Evolutionary conservation across 2,797 vertebrate species (phyloP), one percentile per base, ranked within the genome.

Genomic region (Arrhamphus sclerolepis): DNA sequence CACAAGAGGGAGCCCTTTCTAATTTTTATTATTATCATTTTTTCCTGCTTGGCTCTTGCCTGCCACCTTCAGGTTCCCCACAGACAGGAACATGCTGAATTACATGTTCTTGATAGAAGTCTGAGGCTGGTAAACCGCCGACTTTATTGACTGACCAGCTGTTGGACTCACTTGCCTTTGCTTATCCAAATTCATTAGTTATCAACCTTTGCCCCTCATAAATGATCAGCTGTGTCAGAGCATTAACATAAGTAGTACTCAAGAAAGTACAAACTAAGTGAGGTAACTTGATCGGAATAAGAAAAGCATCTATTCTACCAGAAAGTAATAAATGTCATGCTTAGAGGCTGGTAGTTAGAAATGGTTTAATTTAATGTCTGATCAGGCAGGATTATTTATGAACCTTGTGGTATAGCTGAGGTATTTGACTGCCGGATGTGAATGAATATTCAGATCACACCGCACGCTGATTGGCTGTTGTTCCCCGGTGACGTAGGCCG

Each of bases 391-490:
- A 54, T 28, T 14, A 46, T 55, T 0, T 31, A 62, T 29, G 7
- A 22, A 46, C 6, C 10, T 14, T 22, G 4, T 17, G 28, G 34
- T 13, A 2, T 13, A 16, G 34, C 34, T 1, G 34, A 38, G 34
- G 34, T 38, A 38, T 38, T 14, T 38, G 24, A 26, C 24, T 26
- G 6, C 11, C 10, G 7, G 13, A 62, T 70, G 1, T 0, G 0
- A 10, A 72, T 80, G 54, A 78, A 46, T 80, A 81, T 82, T 56
- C 56, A 46, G 54, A 6, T 3, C 6, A 0, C 4, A 0, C 4
- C 11, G 0, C 34, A 18, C 65, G 64, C 67, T 73, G 82, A 91
- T 93, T 93, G 89, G 91, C 52, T 0, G 41, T 16, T 13, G 34
- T 52, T 18, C 17, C 53, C 1, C 38, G 9, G n/a, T 93, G 92